A percentile compares a stretch with the other conserved stretches of the same genome.
phyloP scores from a whole-genome alignment of 2,113 vertebrate genomes.

The Antechinus flavipes region DNA sequence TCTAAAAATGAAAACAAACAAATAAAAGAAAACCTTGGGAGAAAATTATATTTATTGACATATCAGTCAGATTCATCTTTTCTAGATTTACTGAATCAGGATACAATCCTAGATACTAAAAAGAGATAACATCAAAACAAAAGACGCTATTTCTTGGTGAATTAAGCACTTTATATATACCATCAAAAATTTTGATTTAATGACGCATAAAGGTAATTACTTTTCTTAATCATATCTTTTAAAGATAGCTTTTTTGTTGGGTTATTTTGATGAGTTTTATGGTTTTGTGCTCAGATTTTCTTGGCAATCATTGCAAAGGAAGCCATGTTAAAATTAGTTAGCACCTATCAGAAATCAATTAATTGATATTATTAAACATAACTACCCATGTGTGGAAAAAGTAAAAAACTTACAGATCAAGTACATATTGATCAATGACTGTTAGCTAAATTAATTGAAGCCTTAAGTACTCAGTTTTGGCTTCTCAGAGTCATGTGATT shows the following conservation, averaged over 20 bases:
- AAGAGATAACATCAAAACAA: not conserved
- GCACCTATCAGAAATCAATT: not conserved
- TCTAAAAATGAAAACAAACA: not conserved
- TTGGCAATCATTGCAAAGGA: not conserved
- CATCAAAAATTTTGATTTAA: not conserved
- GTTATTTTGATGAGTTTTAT: not conserved
- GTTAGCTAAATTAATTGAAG: no score
- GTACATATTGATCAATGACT: no score
- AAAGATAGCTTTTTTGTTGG: not conserved
- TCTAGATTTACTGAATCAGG: not conserved
- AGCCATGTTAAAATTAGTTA: not conserved
- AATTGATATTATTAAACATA: not conserved
- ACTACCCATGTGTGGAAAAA: not conserved
- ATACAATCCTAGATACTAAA: not conserved
- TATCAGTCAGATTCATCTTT: not conserved
- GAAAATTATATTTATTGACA: not conserved
- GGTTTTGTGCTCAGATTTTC: not conserved
- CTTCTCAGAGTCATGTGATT: no score
- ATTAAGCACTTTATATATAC: not conserved
- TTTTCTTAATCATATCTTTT: conserved; percentile 2
- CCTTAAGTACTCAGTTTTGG: no score
- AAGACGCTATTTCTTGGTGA: not conserved
- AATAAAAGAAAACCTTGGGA: not conserved
- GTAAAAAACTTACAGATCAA: no score
- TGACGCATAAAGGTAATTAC: not conserved